Evolutionary conservation across 2,888 invertebrate genomes (phyloP).

Genomic region (Laothoe populi): DNA sequence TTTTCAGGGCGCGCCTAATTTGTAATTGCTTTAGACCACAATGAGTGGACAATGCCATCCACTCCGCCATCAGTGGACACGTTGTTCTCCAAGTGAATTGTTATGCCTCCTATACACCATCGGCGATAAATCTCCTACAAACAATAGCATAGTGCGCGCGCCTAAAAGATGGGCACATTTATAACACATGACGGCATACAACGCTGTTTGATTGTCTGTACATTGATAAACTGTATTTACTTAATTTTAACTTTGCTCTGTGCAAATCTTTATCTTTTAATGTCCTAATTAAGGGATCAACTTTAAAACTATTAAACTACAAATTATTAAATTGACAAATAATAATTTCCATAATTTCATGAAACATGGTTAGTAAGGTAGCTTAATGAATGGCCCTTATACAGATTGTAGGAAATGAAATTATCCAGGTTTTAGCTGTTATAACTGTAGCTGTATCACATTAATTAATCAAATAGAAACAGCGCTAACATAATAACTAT

Average conservation of each 20-base stretch:
- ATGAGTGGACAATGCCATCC: conserved; percentile 51
- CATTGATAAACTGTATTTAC: no score
- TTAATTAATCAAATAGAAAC: not conserved
- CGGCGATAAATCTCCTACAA: conserved; percentile 75
- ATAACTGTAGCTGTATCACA: no score
- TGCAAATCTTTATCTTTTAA: not conserved
- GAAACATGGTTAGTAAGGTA: no score
- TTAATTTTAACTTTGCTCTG: not conserved
- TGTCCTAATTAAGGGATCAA: no score
- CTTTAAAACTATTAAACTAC: no score
- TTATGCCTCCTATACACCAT: conserved; percentile 57
- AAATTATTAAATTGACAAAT: no score
- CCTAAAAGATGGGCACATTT: conserved; percentile 37
- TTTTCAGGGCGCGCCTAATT: conserved; percentile 60
- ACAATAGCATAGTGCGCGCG: conserved; percentile 71
- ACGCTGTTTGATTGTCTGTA: no score
- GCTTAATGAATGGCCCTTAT: no score
- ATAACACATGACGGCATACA: not conserved
- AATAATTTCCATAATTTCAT: no score
- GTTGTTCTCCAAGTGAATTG: conserved; percentile 68
- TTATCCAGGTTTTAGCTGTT: no score
- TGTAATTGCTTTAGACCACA: conserved; percentile 50
- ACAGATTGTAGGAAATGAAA: no score
- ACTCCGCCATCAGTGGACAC: conserved; percentile 60
- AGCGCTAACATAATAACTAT: not conserved